phyloP scores from a whole-genome alignment of 2,113 vertebrate genomes.

The Muntiacus reevesi region DNA sequence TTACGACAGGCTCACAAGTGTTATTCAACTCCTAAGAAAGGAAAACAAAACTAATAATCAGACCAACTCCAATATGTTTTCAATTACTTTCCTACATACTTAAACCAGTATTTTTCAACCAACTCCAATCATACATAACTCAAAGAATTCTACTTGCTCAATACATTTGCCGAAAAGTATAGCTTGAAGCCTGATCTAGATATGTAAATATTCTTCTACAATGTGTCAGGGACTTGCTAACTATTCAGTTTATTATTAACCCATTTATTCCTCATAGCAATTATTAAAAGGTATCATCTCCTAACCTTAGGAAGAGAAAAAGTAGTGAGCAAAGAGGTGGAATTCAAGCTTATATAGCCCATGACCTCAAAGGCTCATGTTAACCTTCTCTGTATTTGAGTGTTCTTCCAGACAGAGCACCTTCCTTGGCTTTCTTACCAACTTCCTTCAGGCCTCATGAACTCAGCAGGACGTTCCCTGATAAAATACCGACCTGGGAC shows the following conservation, averaged over 20 bases:
- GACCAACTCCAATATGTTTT: background rate
- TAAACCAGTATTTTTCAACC: background rate
- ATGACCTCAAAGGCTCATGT: background rate
- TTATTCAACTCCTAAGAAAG: conserved; percentile 80
- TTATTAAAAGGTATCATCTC: background rate
- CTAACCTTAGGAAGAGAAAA: background rate
- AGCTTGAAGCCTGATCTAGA: background rate
- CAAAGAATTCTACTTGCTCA: background rate
- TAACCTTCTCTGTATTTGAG: background rate
- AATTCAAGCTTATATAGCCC: background rate
- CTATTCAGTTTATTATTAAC: background rate
- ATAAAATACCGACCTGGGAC: background rate
- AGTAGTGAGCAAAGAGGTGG: background rate
- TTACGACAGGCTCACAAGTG: conserved; percentile 84
- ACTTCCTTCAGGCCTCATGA: background rate
- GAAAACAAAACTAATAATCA: background rate
- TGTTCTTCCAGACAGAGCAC: background rate
- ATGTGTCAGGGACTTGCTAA: background rate
- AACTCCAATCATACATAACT: background rate
- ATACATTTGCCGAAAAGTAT: background rate
- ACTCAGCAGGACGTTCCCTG: background rate
- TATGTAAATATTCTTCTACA: background rate
- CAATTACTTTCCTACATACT: background rate
- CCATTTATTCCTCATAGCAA: background rate
- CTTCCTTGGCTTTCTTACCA: background rate